These are phyloP conservation scores for Caloenas nicobarica DNA, from an alignment of 2,113 vertebrate species.

Conservation along the genomic window DNA sequence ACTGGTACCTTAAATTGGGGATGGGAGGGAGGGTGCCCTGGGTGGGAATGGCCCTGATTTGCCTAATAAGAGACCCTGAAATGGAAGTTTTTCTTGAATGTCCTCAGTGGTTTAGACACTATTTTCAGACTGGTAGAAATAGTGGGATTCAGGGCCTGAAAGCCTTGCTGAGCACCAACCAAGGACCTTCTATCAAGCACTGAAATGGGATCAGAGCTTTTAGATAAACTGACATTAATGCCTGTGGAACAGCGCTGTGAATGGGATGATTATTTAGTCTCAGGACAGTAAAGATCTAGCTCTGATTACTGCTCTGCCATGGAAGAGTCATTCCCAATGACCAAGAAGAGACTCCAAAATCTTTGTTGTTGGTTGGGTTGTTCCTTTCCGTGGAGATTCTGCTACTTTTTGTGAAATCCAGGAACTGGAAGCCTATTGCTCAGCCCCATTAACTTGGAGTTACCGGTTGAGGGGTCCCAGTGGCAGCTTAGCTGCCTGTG, in stretches of 20 bases:
- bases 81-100: background rate
- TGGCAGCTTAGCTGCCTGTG: background rate
- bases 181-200: background rate
- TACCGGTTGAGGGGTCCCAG: background rate
- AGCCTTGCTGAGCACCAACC: background rate
- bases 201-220: background rate
- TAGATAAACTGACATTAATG: background rate
- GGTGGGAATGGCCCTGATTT: background rate
- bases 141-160: background rate
- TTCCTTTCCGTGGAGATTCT: background rate
- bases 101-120: background rate
- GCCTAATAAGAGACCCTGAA: background rate
- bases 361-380: background rate
- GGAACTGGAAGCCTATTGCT: background rate
- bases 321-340: background rate
- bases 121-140: background rate
- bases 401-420: background rate
- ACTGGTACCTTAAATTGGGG: background rate
- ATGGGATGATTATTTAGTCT: background rate
- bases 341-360: background rate
- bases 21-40: background rate
- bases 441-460: background rate
- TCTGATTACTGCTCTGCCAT: background rate
- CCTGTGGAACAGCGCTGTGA: background rate
- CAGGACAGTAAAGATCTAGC: background rate